Percentiles rank a stretch among this genome's conserved stretches.
Conservation (phyloP, 2,113 vertebrate species). For the Semicossyphus pulcher region DNA sequence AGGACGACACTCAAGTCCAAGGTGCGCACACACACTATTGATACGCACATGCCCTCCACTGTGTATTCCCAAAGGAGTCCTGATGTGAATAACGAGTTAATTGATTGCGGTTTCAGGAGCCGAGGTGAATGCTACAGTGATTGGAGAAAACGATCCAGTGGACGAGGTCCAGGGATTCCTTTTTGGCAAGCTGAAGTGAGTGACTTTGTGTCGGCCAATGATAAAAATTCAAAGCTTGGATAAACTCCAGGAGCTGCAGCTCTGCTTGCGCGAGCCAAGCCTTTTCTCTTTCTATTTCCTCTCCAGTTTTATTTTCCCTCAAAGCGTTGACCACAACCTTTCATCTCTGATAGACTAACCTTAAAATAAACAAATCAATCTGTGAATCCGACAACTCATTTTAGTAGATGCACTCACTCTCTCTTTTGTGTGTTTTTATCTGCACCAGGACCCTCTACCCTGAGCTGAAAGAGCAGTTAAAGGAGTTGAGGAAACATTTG, state of each 20-base stretch:
- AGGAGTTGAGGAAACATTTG: slow-evolving; percentile 95
- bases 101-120: slow-evolving; percentile 82
- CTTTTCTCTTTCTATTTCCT: not conserved
- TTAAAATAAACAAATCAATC: slow-evolving; percentile 40
- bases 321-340: slow-evolving; percentile 19
- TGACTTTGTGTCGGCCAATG: slow-evolving; percentile 15
- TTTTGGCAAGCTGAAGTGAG: slow-evolving; percentile 96
- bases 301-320: not conserved
- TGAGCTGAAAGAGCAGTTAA: slow-evolving; percentile 90
- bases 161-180: slow-evolving; percentile 99
- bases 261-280: slow-evolving; percentile 10
- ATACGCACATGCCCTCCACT: slow-evolving; percentile 1
- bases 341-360: slow-evolving; percentile 23
- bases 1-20: slow-evolving; percentile 99
- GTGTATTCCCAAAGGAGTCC: slow-evolving; percentile 40
- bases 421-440: slow-evolving; percentile 30
- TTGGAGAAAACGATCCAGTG: slow-evolving; percentile 93
- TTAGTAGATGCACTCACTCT: not conserved
- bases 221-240: slow-evolving; percentile 61
- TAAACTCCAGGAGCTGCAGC: slow-evolving; percentile 41
- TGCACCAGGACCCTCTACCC: slow-evolving; percentile 88
- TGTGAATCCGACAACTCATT: not conserved
- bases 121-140: slow-evolving; percentile 92
- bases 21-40: slow-evolving; percentile 68
- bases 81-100: slow-evolving; percentile 53